phyloP scores from a whole-genome alignment of 2,797 vertebrate species.

The Gymnodraco acuticeps region DNA sequence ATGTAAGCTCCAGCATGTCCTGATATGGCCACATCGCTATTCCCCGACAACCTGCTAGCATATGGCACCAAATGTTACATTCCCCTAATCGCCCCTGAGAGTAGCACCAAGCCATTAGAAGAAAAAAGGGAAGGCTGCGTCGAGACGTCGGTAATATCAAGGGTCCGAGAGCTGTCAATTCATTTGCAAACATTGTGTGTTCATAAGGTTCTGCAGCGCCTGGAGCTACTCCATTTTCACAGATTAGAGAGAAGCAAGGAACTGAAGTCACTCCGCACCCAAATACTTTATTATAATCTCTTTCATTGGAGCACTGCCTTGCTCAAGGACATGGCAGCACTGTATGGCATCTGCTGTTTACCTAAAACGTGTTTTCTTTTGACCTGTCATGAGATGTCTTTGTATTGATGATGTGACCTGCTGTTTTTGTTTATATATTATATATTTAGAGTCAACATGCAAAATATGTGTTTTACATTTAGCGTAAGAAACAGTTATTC shows the following conservation, averaged over 20 bases:
- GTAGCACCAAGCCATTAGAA: conserved; percentile 64
- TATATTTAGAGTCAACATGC: background rate
- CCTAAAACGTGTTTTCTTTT: background rate
- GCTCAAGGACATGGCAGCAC: conserved; percentile 65
- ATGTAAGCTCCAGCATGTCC: conserved; percentile 80
- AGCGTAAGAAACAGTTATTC: background rate
- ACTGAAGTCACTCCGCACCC: conserved; percentile 29
- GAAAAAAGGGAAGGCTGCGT: conserved; percentile 49
- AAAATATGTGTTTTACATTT: background rate
- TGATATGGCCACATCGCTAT: conserved; percentile 74
- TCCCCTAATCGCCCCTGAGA: conserved; percentile 85
- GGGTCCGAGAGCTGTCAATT: conserved; percentile 61
- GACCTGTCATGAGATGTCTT: conserved; percentile 12
- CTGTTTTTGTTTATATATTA: conserved; percentile 4
- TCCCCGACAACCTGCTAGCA: conserved; percentile 86
- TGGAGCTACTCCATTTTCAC: conserved; percentile 42
- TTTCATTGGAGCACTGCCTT: conserved; percentile 54
- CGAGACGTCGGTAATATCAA: conserved; percentile 25
- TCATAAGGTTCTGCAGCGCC: conserved; percentile 36
- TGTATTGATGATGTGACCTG: conserved; percentile 12
- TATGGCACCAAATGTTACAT: conserved; percentile 87
- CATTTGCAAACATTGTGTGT: conserved; percentile 38
- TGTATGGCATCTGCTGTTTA: conserved; percentile 38
- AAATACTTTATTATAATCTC: conserved; percentile 49
- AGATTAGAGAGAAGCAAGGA: conserved; percentile 33